A percentile compares a stretch with the other conserved stretches of the same genome.
Conservation (phyloP, 2,888 invertebrate genomes). For the Rotaria socialis region DNA sequence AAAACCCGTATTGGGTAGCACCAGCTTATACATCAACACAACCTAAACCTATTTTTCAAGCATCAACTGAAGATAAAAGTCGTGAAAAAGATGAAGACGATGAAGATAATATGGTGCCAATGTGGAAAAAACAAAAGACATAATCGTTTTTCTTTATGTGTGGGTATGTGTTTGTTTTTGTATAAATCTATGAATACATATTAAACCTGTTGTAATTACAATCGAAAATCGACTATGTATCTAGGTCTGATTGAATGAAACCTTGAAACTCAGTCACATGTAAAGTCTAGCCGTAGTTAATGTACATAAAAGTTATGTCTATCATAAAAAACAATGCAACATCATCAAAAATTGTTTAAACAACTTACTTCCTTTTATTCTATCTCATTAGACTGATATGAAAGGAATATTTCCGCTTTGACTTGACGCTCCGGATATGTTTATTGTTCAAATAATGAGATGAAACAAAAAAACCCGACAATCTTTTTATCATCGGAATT, state of each 20-base stretch:
- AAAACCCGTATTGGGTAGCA: conserved; percentile 81
- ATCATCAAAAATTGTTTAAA: too few species aligned
- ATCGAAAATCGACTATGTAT: too few species aligned
- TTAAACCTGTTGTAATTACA: background rate
- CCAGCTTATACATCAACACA: conserved; percentile 45
- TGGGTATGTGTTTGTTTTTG: background rate
- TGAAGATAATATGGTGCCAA: conserved; percentile 28
- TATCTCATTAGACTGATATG: background rate
- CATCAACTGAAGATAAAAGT: conserved; percentile 14
- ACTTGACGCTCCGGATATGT: background rate
- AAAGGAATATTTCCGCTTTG: background rate
- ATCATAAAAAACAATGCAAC: too few species aligned
- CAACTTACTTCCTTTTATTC: background rate
- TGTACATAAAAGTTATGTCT: too few species aligned
- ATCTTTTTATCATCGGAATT: background rate
- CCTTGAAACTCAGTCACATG: too few species aligned
- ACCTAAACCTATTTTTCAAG: conserved; percentile 39
- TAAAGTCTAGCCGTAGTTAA: too few species aligned
- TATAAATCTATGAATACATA: background rate
- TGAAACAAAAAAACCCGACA: background rate
- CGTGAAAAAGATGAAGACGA: conserved; percentile 10
- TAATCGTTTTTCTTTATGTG: background rate
- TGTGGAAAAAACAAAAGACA: conserved; percentile 44
- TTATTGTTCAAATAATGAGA: background rate
- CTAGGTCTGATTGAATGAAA: too few species aligned